Evolutionary conservation across 2,888 invertebrate genomes (phyloP), one percentile per base, ranked within the genome.

Genomic region (Ethmia dodecea): DNA sequence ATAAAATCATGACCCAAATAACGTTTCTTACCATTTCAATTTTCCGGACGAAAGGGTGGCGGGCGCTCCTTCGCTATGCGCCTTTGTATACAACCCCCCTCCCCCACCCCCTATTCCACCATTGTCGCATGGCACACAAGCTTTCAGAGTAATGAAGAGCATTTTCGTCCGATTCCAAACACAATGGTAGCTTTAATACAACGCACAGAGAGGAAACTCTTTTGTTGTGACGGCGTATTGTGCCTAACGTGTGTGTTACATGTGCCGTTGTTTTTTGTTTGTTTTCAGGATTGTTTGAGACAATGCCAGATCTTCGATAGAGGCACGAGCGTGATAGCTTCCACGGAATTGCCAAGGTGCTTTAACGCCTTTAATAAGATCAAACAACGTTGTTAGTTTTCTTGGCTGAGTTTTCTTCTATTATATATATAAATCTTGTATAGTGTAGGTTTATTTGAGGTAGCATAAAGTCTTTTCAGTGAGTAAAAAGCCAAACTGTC

Each of bases 101-200:
- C 46, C 44, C 40, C 55, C 48, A 38, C 57, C 60, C 63, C 62
- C 61, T 60, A 49, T 55, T 62, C 61, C 64, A 52, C 76, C 71
- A 84, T 86, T 86, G 86, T 86, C 77, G 77, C 73, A 77, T 71
- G 72, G 80, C 80, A 84, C 77, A 79, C 80, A 77, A 83, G 86
- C 86, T 87, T 86, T 87, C 86, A 86, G 74, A 77, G 81, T 87
- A 87, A 87, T 87, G 87, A 87, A 87, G 86, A 87, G 86, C 83
- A 86, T 86, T 87, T 87, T 86, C 84, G 86, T 86, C 83, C 86
- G 84, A 87, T 86, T 86, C 76, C 57, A 72, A 63, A 38, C 60
- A 86, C 86, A 86, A 84, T 83, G 55, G 63, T 43, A 60, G 74
- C 78, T 83, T 79, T 86, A 83, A 81, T 83, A 86, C 84, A 76